phyloP scores from a whole-genome alignment of 2,113 vertebrate species.

The Aegithalos caudatus region DNA sequence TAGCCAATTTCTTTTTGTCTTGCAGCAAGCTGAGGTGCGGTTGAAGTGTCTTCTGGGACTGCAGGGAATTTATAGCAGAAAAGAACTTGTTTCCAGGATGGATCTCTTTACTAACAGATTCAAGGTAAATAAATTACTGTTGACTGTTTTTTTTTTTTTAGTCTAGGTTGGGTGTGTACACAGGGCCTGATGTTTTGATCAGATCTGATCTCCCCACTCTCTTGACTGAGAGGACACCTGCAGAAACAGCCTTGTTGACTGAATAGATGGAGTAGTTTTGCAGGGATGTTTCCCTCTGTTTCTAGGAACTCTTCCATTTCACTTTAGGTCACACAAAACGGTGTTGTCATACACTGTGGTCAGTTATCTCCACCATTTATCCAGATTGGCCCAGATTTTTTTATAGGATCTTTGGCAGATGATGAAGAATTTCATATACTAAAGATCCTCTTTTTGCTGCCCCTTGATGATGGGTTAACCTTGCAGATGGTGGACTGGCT shows the following conservation, averaged over 20 bases:
- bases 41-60: constrained; percentile 84
- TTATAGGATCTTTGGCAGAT: background rate
- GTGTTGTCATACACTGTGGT: background rate
- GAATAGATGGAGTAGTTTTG: background rate
- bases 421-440: background rate
- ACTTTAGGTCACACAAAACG: background rate
- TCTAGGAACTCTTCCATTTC: background rate
- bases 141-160: background rate
- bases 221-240: background rate
- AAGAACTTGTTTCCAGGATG: constrained; percentile 78
- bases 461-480: background rate
- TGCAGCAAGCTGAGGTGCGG: constrained; percentile 84
- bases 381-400: background rate
- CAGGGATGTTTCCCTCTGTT: background rate
- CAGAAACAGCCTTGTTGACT: background rate
- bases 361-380: background rate
- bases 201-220: background rate
- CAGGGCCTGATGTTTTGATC: background rate
- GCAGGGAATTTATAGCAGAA: constrained; percentile 80
- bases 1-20: background rate
- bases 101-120: constrained; percentile 89
- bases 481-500: background rate
- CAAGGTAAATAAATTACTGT: constrained; percentile 77
- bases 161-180: background rate
- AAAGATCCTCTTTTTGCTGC: background rate